phyloP scores from a whole-genome alignment of 2,113 vertebrate species.

The Anoura caudifer region DNA sequence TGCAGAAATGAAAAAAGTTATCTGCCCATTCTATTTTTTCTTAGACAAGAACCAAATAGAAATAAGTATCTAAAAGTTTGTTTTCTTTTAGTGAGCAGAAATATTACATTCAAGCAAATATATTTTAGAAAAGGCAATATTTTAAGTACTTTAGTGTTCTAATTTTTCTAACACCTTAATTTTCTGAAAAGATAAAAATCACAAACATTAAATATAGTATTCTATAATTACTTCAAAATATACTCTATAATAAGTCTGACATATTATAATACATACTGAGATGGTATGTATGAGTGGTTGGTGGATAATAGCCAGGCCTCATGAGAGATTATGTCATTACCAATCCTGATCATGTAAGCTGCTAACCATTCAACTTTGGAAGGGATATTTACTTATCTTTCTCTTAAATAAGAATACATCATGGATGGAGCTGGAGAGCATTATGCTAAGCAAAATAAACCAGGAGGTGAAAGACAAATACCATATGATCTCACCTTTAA shows the following conservation, averaged over 20 bases:
- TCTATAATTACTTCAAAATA: not conserved
- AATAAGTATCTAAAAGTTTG: not conserved
- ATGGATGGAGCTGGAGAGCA: no score
- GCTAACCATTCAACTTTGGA: not conserved
- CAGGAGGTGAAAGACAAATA: no score
- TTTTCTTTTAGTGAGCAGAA: not conserved
- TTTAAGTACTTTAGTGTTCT: not conserved
- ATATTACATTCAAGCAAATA: not conserved
- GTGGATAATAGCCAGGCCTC: not conserved
- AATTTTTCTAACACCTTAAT: not conserved
- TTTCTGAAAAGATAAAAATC: not conserved
- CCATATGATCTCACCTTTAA: no score
- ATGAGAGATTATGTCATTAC: not conserved
- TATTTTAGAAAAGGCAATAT: not conserved
- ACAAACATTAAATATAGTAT: not conserved
- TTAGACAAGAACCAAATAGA: conserved; percentile 4
- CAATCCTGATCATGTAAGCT: not conserved
- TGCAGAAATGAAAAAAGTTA: conserved; percentile 17
- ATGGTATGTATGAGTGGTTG: not conserved
- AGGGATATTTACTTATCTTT: not conserved
- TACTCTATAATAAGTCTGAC: not conserved
- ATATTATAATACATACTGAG: not conserved
- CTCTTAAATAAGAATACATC: not conserved
- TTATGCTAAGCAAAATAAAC: no score
- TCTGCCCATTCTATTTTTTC: not conserved